phyloP scores from a whole-genome alignment of 2,113 vertebrate genomes.

The Pithys albifrons region DNA sequence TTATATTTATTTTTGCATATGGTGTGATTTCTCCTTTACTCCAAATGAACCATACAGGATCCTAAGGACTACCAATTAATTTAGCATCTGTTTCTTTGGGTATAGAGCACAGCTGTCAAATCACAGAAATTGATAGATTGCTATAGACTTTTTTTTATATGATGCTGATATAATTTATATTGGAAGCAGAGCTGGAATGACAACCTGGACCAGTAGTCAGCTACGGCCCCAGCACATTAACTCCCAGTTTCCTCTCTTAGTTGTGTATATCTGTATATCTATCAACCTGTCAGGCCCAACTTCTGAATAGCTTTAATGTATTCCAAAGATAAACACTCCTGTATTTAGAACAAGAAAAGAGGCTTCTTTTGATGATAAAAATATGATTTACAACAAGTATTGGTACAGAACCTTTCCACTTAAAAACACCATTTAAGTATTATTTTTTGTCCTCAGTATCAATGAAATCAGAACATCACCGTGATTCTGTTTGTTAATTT shows the following conservation, averaged over 20 bases:
- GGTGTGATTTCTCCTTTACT: not conserved
- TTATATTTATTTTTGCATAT: not conserved
- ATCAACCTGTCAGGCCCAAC: not conserved
- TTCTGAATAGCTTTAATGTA: constrained; percentile 39
- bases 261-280: not conserved
- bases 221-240: not conserved
- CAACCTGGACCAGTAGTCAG: not conserved
- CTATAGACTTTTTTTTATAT: not conserved
- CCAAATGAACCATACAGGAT: not conserved
- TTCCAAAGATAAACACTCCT: constrained; percentile 38
- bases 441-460: constrained; percentile 8
- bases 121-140: not conserved
- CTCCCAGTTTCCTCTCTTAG: not conserved
- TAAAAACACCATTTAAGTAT: constrained; percentile 50
- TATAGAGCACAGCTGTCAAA: not conserved
- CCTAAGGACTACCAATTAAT: not conserved
- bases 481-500: constrained; percentile 63
- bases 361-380: constrained; percentile 43
- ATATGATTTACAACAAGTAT: constrained; percentile 13
- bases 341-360: constrained; percentile 29
- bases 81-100: not conserved
- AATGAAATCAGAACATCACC: constrained; percentile 39
- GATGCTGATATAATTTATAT: not conserved
- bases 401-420: constrained; percentile 43
- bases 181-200: not conserved